Evolutionary conservation across 2,797 vertebrate species (phyloP).

Genomic region (Scomberomorus guttatus): DNA sequence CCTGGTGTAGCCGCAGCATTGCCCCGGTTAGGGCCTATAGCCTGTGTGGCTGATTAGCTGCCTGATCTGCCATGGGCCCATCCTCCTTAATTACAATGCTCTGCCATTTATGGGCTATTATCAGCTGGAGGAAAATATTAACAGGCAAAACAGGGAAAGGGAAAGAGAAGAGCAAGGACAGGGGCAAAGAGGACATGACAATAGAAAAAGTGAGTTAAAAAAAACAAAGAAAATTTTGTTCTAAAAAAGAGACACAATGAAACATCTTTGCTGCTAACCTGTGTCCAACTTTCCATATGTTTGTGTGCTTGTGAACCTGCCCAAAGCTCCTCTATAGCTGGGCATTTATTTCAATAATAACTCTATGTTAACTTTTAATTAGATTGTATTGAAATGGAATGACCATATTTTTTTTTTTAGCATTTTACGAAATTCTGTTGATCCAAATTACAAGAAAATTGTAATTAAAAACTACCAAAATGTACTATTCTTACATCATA

Average conservation of each 20-base stretch:
- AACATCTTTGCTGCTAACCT: not conserved
- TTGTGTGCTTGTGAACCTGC: not conserved
- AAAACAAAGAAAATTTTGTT: not conserved
- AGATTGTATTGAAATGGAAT: not conserved
- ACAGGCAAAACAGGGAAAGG: slow-evolving; percentile 21
- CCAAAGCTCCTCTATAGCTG: not conserved
- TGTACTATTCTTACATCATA: not conserved
- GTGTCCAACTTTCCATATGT: not conserved
- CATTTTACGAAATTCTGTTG: not conserved
- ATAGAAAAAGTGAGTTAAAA: not conserved
- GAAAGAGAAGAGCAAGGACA: slow-evolving; percentile 7
- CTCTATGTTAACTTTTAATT: not conserved
- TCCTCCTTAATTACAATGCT: slow-evolving; percentile 73
- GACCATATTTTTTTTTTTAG: too few relatives aligned
- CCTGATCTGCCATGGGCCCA: slow-evolving; percentile 69
- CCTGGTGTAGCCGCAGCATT: slow-evolving; percentile 49
- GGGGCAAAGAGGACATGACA: slow-evolving; percentile 7
- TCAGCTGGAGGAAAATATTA: slow-evolving; percentile 61
- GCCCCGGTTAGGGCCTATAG: slow-evolving; percentile 39
- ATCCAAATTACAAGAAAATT: not conserved
- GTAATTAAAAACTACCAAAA: not conserved
- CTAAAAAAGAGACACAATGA: not conserved
- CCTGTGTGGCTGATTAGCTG: slow-evolving; percentile 74
- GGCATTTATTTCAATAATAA: not conserved
- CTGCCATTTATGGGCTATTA: slow-evolving; percentile 64